Conservation (phyloP, 2,888 invertebrate genomes). For the Amblyteles armatorius region DNA sequence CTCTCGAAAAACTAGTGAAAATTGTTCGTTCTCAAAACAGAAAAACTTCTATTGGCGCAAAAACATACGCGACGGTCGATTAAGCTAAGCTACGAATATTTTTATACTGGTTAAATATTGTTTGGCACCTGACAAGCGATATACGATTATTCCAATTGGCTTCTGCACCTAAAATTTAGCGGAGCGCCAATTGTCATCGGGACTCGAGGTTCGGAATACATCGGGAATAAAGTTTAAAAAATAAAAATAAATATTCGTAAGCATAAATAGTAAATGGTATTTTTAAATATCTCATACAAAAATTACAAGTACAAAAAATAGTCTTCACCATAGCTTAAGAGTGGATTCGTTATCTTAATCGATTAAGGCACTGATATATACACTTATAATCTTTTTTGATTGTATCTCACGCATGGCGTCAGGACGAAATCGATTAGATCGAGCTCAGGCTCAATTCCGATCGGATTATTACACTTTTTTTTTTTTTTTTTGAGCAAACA, state of each 20-base stretch:
- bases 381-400: constrained; percentile 69
- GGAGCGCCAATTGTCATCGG: background rate
- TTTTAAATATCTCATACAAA: constrained; percentile 80
- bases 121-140: background rate
- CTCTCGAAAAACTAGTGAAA: too few species aligned
- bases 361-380: constrained; percentile 79
- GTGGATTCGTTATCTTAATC: constrained; percentile 64
- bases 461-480: constrained; percentile 16
- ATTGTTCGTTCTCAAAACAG: too few species aligned
- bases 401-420: constrained; percentile 57
- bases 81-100: too few species aligned
- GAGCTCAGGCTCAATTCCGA: constrained; percentile 26
- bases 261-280: constrained; percentile 80
- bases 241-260: constrained; percentile 53
- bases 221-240: background rate
- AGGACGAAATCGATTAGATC: constrained; percentile 30
- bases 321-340: constrained; percentile 65
- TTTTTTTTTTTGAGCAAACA: constrained; percentile 56
- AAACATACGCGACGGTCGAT: too few species aligned
- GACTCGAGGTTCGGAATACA: background rate
- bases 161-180: background rate
- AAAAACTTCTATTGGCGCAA: too few species aligned
- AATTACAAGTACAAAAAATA: constrained; percentile 77
- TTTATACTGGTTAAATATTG: too few species aligned
- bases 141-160: background rate